Conservation (phyloP, 2,113 vertebrate genomes). For the Climacteris rufus region DNA sequence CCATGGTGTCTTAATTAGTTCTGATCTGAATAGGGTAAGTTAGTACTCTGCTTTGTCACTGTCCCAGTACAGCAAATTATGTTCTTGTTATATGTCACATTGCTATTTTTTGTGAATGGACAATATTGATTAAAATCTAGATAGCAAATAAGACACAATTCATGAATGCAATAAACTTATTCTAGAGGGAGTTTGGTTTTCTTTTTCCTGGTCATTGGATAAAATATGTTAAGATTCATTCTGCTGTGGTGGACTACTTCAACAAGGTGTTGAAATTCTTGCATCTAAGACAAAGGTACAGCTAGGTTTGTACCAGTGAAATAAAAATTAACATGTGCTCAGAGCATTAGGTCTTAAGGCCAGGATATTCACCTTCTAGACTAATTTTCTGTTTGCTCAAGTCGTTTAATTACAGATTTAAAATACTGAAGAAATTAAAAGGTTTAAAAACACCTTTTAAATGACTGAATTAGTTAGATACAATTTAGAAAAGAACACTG, state of each 20-base stretch:
- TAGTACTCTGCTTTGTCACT: slow-evolving; percentile 7
- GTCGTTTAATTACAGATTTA: background rate
- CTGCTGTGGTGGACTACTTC: background rate
- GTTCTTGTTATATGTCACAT: slow-evolving; percentile 13
- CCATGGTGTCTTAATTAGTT: slow-evolving; percentile 39
- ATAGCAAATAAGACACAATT: background rate
- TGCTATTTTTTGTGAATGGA: slow-evolving; percentile 23
- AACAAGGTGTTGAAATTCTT: background rate
- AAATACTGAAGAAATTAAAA: background rate
- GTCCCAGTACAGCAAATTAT: slow-evolving; percentile 37
- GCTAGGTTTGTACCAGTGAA: background rate
- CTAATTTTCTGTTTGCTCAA: background rate
- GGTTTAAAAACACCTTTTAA: background rate
- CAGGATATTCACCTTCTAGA: background rate
- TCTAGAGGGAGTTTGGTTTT: background rate
- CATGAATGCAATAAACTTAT: background rate
- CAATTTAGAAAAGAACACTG: background rate
- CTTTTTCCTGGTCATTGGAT: background rate
- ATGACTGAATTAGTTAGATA: background rate
- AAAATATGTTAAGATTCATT: background rate
- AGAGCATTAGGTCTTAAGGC: background rate
- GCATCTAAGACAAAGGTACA: background rate
- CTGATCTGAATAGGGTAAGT: slow-evolving; percentile 34
- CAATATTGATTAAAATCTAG: slow-evolving; percentile 19
- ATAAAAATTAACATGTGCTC: background rate